Percentiles rank a stretch among this genome's conserved stretches.
Conservation (phyloP, 1,140 invertebrate species). For the Drosophila pectinifera region DNA sequence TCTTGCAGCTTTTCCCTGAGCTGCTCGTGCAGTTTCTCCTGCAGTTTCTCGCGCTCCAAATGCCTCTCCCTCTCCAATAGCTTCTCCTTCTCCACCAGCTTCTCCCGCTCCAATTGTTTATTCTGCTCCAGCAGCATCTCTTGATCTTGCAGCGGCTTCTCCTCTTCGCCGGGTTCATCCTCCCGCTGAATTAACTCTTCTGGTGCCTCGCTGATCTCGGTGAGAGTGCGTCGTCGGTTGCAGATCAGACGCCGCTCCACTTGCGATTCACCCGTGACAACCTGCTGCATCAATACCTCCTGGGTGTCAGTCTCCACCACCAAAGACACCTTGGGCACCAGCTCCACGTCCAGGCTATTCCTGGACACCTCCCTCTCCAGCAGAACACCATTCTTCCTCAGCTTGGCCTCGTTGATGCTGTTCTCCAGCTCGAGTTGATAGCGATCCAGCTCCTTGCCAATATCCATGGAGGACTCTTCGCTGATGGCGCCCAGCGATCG, state of each 20-base stretch:
- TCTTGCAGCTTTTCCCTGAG: conserved; percentile 17
- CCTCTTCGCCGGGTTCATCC: not conserved
- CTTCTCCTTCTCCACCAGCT: conserved; percentile 3
- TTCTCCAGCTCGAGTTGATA: conserved; percentile 84
- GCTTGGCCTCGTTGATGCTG: conserved; percentile 84
- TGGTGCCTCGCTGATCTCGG: conserved; percentile 55
- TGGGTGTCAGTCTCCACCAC: conserved; percentile 39
- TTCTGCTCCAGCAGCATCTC: not conserved
- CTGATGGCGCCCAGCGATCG: conserved; percentile 71
- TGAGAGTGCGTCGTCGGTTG: conserved; percentile 50
- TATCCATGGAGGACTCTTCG: conserved; percentile 81
- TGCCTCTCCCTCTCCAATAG: conserved; percentile 29
- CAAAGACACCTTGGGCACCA: conserved; percentile 28
- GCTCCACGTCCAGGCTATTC: conserved; percentile 63
- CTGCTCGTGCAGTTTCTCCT: conserved; percentile 11
- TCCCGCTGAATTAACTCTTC: conserved; percentile 36
- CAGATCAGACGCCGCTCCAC: conserved; percentile 50
- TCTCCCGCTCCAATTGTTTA: not conserved
- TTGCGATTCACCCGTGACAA: not conserved
- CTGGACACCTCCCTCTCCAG: conserved; percentile 4
- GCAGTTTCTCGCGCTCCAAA: conserved; percentile 17
- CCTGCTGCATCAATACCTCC: conserved; percentile 24
- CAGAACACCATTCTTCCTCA: conserved; percentile 57
- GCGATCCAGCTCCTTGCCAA: conserved; percentile 82
- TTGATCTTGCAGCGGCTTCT: conserved; percentile 6